Percentiles rank a stretch among this genome's conserved stretches.
Conservation (phyloP, 2,113 vertebrate species). For the Pristiophorus japonicus region DNA sequence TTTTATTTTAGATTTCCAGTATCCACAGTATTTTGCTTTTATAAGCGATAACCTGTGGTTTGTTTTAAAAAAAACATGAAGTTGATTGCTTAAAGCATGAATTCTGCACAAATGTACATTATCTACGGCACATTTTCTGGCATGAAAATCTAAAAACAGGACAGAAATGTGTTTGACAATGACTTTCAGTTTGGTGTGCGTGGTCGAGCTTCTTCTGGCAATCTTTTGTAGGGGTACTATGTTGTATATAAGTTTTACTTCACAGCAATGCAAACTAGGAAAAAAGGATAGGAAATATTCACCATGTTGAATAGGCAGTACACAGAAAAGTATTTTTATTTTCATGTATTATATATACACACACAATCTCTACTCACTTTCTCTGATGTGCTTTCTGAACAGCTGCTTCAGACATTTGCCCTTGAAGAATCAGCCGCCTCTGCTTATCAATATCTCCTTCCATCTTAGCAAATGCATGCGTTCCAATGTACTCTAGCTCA, state of each 20-base stretch:
- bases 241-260: background rate
- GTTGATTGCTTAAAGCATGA: background rate
- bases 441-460: conserved; percentile 96
- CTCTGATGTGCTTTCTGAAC: conserved; percentile 92
- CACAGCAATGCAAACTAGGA: background rate
- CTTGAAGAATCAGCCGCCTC: conserved; percentile 82
- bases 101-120: background rate
- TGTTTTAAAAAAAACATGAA: background rate
- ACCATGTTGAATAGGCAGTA: background rate
- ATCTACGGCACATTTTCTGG: background rate
- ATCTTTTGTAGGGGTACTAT: background rate
- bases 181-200: too few species aligned
- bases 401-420: conserved; percentile 83
- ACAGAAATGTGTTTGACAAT: too few species aligned
- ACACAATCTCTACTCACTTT: conserved; percentile 67
- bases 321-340: background rate
- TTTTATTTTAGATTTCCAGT: too few species aligned
- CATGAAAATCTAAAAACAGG: background rate
- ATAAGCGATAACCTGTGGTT: background rate
- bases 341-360: background rate
- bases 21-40: too few species aligned
- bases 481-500: conserved; percentile 82
- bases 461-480: conserved; percentile 92
- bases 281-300: background rate
- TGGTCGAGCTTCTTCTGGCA: background rate